Evolutionary conservation across 2,113 vertebrate genomes (phyloP).

Genomic region (Dissostichus mawsoni): DNA sequence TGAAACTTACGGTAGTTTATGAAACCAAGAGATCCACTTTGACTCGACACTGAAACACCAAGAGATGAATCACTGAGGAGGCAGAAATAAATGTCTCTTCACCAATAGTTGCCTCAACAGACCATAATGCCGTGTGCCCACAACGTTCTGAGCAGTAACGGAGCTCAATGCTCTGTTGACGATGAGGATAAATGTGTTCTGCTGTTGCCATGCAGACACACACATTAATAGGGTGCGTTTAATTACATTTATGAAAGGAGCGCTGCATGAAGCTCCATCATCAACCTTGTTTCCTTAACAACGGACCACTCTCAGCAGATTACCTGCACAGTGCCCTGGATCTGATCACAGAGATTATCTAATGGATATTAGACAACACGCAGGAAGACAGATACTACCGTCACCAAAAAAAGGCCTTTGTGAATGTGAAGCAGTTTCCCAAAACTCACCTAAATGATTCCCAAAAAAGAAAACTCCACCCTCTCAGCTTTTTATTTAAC

Average conservation of each 20-base stretch:
- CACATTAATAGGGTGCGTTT: slow-evolving; percentile 4
- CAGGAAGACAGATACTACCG: no score
- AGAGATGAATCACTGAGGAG: slow-evolving; percentile 13
- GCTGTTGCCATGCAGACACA: slow-evolving; percentile 24
- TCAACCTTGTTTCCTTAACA: slow-evolving; percentile 59
- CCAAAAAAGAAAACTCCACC: not conserved
- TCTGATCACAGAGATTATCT: slow-evolving; percentile 24
- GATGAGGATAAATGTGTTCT: not conserved
- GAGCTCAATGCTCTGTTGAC: not conserved
- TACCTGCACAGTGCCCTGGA: slow-evolving; percentile 14
- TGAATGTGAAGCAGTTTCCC: no score
- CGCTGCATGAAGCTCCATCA: slow-evolving; percentile 1
- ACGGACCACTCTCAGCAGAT: slow-evolving; percentile 27
- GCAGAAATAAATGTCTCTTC: not conserved
- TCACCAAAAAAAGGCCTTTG: no score
- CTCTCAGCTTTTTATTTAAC: slow-evolving; percentile 6
- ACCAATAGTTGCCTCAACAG: slow-evolving; percentile 7
- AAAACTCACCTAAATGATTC: no score
- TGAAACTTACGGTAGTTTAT: no score
- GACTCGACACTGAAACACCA: not conserved
- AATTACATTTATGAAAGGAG: not conserved
- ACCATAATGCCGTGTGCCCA: not conserved
- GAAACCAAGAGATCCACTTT: not conserved
- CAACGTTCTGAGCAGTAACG: not conserved
- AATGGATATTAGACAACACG: slow-evolving; percentile 10